Conservation (phyloP, 1,140 invertebrate species). For the Drosophila pruinosa region DNA sequence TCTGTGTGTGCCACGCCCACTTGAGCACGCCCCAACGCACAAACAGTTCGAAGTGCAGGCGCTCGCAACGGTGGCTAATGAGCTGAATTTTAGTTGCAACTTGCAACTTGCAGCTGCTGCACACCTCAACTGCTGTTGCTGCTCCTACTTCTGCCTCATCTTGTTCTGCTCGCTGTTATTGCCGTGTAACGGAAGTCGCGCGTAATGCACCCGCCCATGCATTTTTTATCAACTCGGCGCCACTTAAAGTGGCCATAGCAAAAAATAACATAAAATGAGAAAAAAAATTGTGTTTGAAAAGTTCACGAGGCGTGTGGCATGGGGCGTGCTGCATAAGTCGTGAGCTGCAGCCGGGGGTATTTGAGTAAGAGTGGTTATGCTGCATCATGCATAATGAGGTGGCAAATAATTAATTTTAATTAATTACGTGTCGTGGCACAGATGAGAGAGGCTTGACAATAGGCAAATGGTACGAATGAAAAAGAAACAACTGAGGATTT, state of each 20-base stretch:
- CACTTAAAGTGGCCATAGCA: slow-evolving; percentile 18
- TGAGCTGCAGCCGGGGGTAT: not conserved
- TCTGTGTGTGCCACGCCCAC: slow-evolving; percentile 50
- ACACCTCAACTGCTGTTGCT: not conserved
- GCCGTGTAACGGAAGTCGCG: slow-evolving; percentile 14
- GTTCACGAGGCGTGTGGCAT: no score
- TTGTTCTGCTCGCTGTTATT: slow-evolving; percentile 6
- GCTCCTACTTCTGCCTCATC: not conserved
- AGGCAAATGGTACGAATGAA: not conserved
- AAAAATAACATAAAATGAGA: not conserved
- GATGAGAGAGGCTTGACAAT: not conserved
- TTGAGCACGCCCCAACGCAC: slow-evolving; percentile 60
- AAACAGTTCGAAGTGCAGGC: slow-evolving; percentile 50
- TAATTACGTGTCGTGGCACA: slow-evolving; percentile 9
- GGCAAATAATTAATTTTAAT: slow-evolving; percentile 35
- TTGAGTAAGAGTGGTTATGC: slow-evolving; percentile 5
- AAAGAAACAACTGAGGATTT: not conserved
- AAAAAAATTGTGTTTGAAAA: slow-evolving; percentile 8
- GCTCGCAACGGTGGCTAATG: slow-evolving; percentile 55
- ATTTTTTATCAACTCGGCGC: slow-evolving; percentile 36
- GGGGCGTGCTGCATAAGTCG: no score
- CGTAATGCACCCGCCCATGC: slow-evolving; percentile 33
- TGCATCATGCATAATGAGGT: slow-evolving; percentile 28
- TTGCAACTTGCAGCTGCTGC: slow-evolving; percentile 18
- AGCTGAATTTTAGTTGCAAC: slow-evolving; percentile 48